Evolutionary conservation across 92 coral and sea anemone genomes (phyloP).

Genomic region (Phenganax subtilis): DNA sequence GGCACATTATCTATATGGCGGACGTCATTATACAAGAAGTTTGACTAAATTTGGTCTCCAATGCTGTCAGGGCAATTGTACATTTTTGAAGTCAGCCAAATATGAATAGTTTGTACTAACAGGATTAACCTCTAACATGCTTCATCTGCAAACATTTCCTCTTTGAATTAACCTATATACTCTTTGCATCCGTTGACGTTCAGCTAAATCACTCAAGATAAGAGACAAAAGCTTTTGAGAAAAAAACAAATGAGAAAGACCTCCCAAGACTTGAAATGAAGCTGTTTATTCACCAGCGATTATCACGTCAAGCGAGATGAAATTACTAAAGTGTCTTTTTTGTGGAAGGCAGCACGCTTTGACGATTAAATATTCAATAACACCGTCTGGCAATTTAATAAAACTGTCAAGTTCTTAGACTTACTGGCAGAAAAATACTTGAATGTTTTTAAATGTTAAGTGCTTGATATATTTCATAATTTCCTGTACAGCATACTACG

Average conservation of each 20-base stretch:
- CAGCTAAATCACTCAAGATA: not conserved
- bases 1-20: not conserved
- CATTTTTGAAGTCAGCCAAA: not conserved
- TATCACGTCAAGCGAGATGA: not conserved
- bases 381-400: conserved; percentile 2
- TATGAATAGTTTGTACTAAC: conserved; percentile 1
- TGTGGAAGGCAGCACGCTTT: not conserved
- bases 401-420: conserved; percentile 1
- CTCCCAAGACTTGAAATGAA: not conserved
- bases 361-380: not conserved
- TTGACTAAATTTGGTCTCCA: conserved; percentile 19
- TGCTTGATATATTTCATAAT: not conserved
- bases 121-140: conserved; percentile 3
- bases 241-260: not conserved
- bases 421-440: not conserved
- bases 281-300: not conserved
- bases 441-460: conserved; percentile 5
- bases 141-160: not conserved
- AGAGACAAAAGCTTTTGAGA: not conserved
- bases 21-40: not conserved
- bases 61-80: not conserved
- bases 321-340: not conserved
- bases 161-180: not conserved
- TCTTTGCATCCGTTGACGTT: not conserved
- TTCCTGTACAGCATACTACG: not conserved